A percentile compares a stretch with the other conserved stretches of the same genome.
These are phyloP conservation scores for Odocoileus hemionus DNA, from an alignment of 2,113 vertebrate genomes.

Conservation along the genomic window DNA sequence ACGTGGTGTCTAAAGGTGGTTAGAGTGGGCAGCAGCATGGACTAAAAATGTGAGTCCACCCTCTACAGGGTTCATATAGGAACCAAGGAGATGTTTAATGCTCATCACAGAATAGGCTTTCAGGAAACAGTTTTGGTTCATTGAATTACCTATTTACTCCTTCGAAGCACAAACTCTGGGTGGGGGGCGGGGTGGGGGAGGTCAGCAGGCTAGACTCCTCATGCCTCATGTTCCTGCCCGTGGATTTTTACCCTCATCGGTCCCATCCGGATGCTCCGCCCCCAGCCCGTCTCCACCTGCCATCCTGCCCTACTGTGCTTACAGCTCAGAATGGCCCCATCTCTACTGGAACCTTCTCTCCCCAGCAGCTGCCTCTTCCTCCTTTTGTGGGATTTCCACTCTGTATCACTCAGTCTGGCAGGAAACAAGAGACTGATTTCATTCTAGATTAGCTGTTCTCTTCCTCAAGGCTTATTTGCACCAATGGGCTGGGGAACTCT, in stretches of 20 bases:
- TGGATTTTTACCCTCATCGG: not conserved
- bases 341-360: not conserved
- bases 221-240: not conserved
- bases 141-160: not conserved
- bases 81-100: not conserved
- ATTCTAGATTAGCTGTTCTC: not conserved
- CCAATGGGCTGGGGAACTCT: not conserved
- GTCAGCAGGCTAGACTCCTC: not conserved
- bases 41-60: not conserved
- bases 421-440: not conserved
- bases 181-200: not conserved
- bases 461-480: not conserved
- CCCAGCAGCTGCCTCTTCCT: not conserved
- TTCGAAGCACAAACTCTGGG: not conserved
- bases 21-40: not conserved
- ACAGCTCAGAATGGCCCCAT: not conserved
- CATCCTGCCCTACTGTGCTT: too few relatives aligned
- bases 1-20: not conserved
- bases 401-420: not conserved
- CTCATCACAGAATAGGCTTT: not conserved
- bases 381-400: not conserved
- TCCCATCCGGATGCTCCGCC: not conserved
- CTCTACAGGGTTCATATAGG: too few relatives aligned
- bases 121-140: not conserved
- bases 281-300: not conserved